These are phyloP conservation scores for Acholoe squamosa DNA, from an alignment of 2,888 invertebrate genomes.

Conservation along the genomic window DNA sequence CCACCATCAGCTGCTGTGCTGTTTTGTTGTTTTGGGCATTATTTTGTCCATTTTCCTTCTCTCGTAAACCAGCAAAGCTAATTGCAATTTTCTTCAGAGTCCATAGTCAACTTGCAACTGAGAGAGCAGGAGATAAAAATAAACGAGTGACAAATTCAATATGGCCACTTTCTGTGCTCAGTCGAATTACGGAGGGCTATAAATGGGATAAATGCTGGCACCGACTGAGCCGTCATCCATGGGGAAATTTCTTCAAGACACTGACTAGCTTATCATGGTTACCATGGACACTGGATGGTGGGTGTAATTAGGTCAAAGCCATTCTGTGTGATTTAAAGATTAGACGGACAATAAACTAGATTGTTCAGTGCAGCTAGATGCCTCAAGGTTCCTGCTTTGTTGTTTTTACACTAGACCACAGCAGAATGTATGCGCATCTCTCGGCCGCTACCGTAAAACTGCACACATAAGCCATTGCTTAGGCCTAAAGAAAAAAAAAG, in stretches of 20 bases:
- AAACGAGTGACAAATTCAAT: background rate
- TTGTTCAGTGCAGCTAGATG: no score
- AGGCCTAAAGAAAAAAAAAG: no score
- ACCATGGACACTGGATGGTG: background rate
- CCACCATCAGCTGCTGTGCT: no score
- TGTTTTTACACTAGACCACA: no score
- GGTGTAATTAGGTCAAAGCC: background rate
- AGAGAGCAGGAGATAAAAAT: background rate
- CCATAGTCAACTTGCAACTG: no score
- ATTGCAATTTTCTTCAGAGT: background rate
- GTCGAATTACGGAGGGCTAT: background rate
- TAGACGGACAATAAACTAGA: background rate
- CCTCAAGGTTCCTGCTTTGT: no score
- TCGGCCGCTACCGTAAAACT: no score
- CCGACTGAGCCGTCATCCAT: background rate
- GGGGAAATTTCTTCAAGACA: background rate
- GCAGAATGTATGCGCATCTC: no score
- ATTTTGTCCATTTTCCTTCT: no score
- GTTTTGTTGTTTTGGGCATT: no score
- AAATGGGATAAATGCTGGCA: background rate
- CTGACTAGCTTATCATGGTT: background rate
- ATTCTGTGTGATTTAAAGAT: constrained; percentile 26
- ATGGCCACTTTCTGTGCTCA: background rate
- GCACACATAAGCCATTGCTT: no score
- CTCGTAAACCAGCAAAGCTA: background rate